A percentile compares a stretch with the other conserved stretches of the same genome.
Evolutionary conservation across 2,113 vertebrate genomes (phyloP).

Genomic region (Leucoraja erinaceus): DNA sequence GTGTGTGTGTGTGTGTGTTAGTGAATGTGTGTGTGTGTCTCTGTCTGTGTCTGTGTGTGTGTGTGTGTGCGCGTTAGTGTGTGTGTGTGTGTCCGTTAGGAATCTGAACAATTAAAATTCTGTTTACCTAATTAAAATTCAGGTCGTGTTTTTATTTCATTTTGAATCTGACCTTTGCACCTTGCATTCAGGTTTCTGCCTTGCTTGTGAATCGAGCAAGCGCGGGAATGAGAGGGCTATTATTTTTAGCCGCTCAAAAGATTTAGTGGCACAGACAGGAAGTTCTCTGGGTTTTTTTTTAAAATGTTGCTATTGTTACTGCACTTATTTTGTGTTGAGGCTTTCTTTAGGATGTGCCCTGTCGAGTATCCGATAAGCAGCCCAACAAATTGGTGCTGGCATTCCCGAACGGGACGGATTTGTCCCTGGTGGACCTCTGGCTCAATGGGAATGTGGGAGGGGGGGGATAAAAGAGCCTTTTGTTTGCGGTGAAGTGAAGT

Average conservation of each 20-base stretch:
- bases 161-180: constrained; percentile 6
- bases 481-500: neutral
- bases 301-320: no score
- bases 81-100: no score
- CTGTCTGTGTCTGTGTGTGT: no score
- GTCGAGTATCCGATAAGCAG: no score
- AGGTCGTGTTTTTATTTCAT: neutral
- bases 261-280: neutral
- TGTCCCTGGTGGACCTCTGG: neutral
- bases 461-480: neutral
- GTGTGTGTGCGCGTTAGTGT: no score
- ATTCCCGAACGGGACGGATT: neutral
- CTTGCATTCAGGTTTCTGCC: neutral
- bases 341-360: neutral
- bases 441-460: constrained; percentile 3
- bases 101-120: neutral
- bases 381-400: no score
- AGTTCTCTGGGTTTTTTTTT: neutral
- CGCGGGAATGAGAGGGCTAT: neutral
- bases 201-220: neutral
- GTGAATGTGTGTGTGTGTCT: no score
- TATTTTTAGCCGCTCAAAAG: neutral
- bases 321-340: neutral
- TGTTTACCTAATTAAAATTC: neutral
- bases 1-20: no score